Evolutionary conservation across 2,113 vertebrate species (phyloP), one percentile per base, ranked within the genome.

Genomic region (Paraplagusia blochii): DNA sequence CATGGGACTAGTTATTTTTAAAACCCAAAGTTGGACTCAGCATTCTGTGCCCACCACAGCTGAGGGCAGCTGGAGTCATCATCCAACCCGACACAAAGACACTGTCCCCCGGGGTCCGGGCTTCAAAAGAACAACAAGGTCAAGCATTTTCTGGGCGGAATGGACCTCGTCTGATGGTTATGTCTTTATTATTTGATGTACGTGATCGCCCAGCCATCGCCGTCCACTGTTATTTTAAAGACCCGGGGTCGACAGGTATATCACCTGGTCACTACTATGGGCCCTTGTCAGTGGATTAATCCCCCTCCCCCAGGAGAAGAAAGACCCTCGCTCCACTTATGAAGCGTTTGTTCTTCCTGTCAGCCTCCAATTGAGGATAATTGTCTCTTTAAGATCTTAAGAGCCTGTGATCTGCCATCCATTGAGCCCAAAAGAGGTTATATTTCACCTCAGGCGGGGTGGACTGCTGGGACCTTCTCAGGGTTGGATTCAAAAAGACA

Each of bases 321-420:
- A 72, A 83, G 79, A 84, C 71, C 79, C 76, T 72, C 66, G 81
- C 53, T 55, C 74, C 69, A 77, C 70, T 89, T 87, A 86, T 82
- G 79, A 89, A 84, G 84, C 80, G 84, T 86, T 87, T 90, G 83
- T 87, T 88, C 87, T 81, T 85, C 85, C 87, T 80, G 83, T 88
- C 83, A 83, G 81, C 73, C 85, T 82, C 83, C 85, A 90, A 87
- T 91, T 89, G 88, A 85, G 79, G 87, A 90, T 91, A 91, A 92
- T 91, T 87, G 89, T 83, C 77, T 88, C 89, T 89, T 89, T 90
- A 66, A 90, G 84, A 88, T 88, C 77, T 85, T 9, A 62, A 62
- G 69, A 57, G 75, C 69, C 77, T 91, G 87, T 91, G 88, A 90
- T 92, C 90, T 88, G 63, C 86, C 87, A 87, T 89, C 88, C 88